Evolutionary conservation across 2,797 vertebrate genomes (phyloP).

Genomic region (Silurus aristotelis): DNA sequence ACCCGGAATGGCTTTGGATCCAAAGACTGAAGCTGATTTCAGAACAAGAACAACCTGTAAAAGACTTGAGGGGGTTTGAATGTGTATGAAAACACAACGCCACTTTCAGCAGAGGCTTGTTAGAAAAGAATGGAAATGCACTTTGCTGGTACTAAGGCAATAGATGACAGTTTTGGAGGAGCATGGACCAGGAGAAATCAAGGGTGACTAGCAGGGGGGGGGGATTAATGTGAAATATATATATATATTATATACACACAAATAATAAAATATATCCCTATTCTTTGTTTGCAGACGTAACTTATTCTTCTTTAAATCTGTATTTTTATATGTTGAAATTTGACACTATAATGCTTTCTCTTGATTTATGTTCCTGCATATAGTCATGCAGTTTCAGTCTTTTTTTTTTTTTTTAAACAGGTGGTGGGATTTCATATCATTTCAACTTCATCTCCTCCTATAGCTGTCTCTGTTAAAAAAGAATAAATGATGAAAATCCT

Average conservation of each 20-base stretch:
- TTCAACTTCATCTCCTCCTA: conserved; percentile 7
- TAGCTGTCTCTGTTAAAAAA: conserved; percentile 18
- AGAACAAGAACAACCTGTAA: conserved; percentile 40
- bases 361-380: conserved; percentile 63
- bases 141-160: conserved; percentile 41
- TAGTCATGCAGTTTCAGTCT: conserved; percentile 18
- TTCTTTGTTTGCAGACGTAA: conserved; percentile 50
- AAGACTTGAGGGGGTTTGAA: conserved; percentile 29
- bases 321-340: conserved; percentile 78
- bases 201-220: conserved; percentile 10
- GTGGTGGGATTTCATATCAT: conserved; percentile 32
- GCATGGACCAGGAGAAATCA: conserved; percentile 24
- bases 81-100: conserved; percentile 39
- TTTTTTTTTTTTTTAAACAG: conserved; percentile 17
- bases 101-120: conserved; percentile 44
- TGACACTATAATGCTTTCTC: conserved; percentile 67
- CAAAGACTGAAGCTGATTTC: conserved; percentile 32
- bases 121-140: conserved; percentile 31
- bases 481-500: conserved; percentile 15
- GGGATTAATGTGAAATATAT: conserved; percentile 48
- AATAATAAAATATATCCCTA: conserved; percentile 29
- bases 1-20: conserved; percentile 38
- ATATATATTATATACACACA: conserved; percentile 11
- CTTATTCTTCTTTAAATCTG: conserved; percentile 69
- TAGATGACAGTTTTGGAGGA: conserved; percentile 12